These are phyloP conservation scores for Laodelphax striatellus DNA, from an alignment of 1,140 invertebrate genomes.

Conservation along the genomic window DNA sequence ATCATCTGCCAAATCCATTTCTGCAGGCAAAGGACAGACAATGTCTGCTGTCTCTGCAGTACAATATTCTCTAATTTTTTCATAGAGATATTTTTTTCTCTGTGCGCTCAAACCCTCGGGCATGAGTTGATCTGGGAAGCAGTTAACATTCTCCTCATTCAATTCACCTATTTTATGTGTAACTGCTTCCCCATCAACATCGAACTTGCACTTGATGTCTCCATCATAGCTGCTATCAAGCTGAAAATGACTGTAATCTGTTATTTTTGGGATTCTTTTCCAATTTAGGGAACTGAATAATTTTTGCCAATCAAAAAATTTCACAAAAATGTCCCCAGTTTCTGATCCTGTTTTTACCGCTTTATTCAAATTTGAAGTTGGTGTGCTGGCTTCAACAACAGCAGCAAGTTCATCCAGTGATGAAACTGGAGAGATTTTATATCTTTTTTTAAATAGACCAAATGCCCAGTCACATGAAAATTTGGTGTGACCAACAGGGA, in stretches of 20 bases:
- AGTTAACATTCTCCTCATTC: not conserved
- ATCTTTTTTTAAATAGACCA: conserved; percentile 6
- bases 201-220: not conserved
- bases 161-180: not conserved
- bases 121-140: not conserved
- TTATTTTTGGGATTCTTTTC: conserved; percentile 1
- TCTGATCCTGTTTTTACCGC: not conserved
- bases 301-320: not conserved
- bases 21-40: not conserved
- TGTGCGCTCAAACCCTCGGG: not conserved
- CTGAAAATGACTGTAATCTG: not conserved
- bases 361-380: not conserved
- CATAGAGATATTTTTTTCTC: conserved; percentile 8
- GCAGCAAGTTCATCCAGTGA: conserved; percentile 5
- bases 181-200: not conserved
- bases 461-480: conserved; percentile 8
- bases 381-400: not conserved
- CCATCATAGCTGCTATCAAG: not conserved
- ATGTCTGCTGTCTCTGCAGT: not conserved
- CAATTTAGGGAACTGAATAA: not conserved
- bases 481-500: conserved; percentile 1
- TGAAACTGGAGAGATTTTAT: not conserved
- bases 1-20: too few relatives aligned
- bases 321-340: not conserved
- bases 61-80: conserved; percentile 6